phyloP scores from a whole-genome alignment of 1,140 invertebrate species.

The Bathynomus jamesi region DNA sequence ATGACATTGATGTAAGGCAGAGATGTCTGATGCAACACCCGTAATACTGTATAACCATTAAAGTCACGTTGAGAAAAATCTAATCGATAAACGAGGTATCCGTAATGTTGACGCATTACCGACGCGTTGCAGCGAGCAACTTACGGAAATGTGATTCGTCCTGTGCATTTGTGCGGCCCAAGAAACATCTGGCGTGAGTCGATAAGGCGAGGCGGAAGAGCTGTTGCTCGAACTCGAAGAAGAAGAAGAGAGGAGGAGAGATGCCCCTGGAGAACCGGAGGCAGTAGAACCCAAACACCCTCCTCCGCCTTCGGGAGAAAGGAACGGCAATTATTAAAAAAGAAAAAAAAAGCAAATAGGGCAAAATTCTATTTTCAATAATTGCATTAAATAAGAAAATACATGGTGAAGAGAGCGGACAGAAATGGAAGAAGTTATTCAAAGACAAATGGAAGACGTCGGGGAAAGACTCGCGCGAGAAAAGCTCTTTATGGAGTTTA shows the following conservation, averaged over 20 bases:
- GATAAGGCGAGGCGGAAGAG: constrained; percentile 31
- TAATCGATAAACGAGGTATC: too few relatives aligned
- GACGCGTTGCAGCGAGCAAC: too few relatives aligned
- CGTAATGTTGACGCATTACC: too few relatives aligned
- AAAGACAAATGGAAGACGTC: too few relatives aligned
- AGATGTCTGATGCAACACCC: too few relatives aligned
- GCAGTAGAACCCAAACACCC: constrained; percentile 30
- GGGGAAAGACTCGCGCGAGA: too few relatives aligned
- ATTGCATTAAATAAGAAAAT: neutral
- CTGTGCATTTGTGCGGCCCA: constrained; percentile 33
- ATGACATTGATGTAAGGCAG: too few relatives aligned
- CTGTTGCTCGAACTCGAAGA: constrained; percentile 32
- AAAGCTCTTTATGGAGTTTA: too few relatives aligned
- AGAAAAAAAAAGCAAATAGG: neutral
- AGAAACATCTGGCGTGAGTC: constrained; percentile 32
- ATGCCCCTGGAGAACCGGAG: constrained; percentile 34
- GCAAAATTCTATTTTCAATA: neutral
- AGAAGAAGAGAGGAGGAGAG: constrained; percentile 32
- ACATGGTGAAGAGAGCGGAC: neutral
- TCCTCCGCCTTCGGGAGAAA: constrained; percentile 24
- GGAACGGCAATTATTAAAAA: neutral
- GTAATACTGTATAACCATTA: too few relatives aligned
- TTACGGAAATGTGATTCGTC: constrained; percentile 28
- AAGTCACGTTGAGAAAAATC: too few relatives aligned
- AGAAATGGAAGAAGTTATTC: too few relatives aligned